Evolutionary conservation across 2,888 invertebrate species (phyloP), one percentile per base, ranked within the genome.

Genomic region (Platycheirus albimanus): DNA sequence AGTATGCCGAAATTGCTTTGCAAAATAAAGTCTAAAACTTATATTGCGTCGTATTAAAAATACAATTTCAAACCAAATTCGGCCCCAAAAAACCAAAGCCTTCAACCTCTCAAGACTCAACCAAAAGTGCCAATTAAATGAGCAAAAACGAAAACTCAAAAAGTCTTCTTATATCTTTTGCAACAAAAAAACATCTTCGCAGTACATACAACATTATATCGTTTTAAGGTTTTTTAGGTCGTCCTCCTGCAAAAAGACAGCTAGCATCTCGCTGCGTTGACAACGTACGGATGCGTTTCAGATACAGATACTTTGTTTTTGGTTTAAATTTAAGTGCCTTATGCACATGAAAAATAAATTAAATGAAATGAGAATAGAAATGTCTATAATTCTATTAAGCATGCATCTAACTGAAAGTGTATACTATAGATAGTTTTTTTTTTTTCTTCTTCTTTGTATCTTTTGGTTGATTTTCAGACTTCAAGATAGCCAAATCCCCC

Each of bases 351-450:
- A 10, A 54, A 33, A 54, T 54, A 56, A 24, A 41, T 15, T 24
- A 24, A 38, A 41, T 24, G 5, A 61, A 61, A 71, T 81, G 77
- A 67, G 77, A 72, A 81, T 77, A 75, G 74, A 80, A 80, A 71
- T 52, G 71, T 67, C 81, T 81, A 81, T 81, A 81, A 71, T 81
- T 81, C 81, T 81, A 81, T 81, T 76, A 76, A 77, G 67, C 61
- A 70, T 72, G 54, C 70, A 74, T 70, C 61, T 71, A 71, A 71
- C 49, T 4, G 47, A 70, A 63, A 49, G 49, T 66, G 38, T 54
- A 28, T 24, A 70, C 33, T 47, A 20, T 19, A 19, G 78, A 58
- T 66, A 61, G 63, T 69, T 75, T n/a, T n/a, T n/a, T n/a, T n/a
- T n/a, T n/a, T n/a, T n/a, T n/a, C n/a, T n/a, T n/a, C n/a, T n/a